Percentiles rank a stretch among this genome's conserved stretches.
Evolutionary conservation across 2,113 vertebrate species (phyloP).

Genomic region (Gulo gulo): DNA sequence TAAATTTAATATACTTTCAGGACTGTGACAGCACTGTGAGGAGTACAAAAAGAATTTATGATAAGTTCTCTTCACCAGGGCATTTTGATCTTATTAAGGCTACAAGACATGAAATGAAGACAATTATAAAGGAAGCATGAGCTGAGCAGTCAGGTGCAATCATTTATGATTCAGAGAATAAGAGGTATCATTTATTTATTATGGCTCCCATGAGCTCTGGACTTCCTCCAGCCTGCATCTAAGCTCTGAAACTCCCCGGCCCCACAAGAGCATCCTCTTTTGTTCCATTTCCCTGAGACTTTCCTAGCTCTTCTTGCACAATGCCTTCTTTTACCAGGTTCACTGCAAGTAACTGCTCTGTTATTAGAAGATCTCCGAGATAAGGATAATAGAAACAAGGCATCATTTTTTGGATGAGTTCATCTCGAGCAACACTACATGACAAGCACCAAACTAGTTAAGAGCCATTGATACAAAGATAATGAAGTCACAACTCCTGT

Average conservation of each 20-base stretch:
- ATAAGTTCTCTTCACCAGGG: background rate
- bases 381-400: background rate
- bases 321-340: background rate
- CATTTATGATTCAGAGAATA: background rate
- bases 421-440: background rate
- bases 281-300: background rate
- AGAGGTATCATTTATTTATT: background rate
- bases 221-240: background rate
- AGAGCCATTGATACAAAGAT: background rate
- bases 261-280: background rate
- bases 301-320: background rate
- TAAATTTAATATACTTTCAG: background rate
- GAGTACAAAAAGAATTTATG: background rate
- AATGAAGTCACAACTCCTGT: background rate
- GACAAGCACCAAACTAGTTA: background rate
- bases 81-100: background rate
- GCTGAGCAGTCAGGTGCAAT: background rate
- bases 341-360: background rate
- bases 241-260: fast-evolving
- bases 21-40: background rate
- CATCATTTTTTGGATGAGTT: background rate
- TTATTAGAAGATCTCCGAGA: background rate
- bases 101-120: background rate
- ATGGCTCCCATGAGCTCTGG: background rate
- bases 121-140: background rate